phyloP scores from a whole-genome alignment of 2,797 vertebrate genomes.

The Amphiprion clarkii region DNA sequence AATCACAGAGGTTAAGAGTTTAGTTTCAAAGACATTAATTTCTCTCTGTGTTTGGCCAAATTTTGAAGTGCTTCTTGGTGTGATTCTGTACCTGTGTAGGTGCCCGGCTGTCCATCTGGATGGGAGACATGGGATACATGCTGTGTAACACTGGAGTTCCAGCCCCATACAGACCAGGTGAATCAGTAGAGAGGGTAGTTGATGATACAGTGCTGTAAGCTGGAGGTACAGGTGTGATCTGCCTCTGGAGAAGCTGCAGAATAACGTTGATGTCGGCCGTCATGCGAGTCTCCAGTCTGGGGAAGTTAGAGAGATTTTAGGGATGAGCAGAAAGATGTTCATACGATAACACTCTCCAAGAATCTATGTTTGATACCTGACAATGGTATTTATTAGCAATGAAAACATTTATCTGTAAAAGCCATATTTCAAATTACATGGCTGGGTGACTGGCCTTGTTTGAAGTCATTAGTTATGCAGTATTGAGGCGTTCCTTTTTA shows the following conservation, averaged over 20 bases:
- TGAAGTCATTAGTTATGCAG: no score
- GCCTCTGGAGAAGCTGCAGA: constrained; percentile 93
- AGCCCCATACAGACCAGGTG: constrained; percentile 82
- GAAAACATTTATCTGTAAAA: no score
- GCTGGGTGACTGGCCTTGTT: no score
- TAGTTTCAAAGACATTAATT: background rate
- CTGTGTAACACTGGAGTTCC: constrained; percentile 79
- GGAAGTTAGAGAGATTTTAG: background rate
- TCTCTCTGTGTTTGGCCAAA: background rate
- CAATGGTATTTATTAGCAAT: no score
- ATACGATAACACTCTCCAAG: no score
- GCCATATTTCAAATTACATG: no score
- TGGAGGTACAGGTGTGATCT: constrained; percentile 89
- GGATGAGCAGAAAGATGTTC: background rate
- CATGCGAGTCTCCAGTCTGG: constrained; percentile 94
- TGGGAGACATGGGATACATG: constrained; percentile 70
- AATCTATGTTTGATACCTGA: no score
- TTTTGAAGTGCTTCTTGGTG: background rate
- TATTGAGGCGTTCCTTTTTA: no score
- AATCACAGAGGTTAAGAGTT: background rate
- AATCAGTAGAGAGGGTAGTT: constrained; percentile 76
- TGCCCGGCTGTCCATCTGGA: constrained; percentile 69
- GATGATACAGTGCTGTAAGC: constrained; percentile 90
- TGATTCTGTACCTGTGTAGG: constrained; percentile 70
- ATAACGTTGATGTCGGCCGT: constrained; percentile 93